Conservation (phyloP, 2,888 invertebrate species). For the Hesperia comma region DNA sequence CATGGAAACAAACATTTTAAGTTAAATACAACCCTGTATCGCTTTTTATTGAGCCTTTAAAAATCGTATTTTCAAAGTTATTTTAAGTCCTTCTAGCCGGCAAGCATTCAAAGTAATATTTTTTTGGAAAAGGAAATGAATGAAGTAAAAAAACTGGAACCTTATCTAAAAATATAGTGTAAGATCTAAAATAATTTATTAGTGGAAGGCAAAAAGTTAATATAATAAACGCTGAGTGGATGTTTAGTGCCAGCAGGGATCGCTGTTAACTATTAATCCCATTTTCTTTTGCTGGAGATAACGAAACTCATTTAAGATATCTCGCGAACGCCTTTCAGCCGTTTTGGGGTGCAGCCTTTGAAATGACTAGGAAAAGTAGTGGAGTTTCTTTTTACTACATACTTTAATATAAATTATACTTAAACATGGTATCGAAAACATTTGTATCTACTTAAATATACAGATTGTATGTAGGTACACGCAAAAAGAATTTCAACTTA, state of each 20-base stretch:
- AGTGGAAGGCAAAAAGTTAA: constrained; percentile 39
- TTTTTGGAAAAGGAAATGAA: too few relatives aligned
- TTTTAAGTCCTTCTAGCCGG: too few relatives aligned
- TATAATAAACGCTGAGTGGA: constrained; percentile 54
- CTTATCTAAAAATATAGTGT: constrained; percentile 37
- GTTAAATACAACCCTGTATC: too few relatives aligned
- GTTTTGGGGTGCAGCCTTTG: constrained; percentile 74
- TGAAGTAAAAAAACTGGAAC: not conserved
- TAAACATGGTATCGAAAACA: not conserved
- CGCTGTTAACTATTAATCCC: constrained; percentile 80
- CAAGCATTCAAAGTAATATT: too few relatives aligned
- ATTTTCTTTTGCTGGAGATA: constrained; percentile 80
- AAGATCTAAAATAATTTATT: constrained; percentile 45
- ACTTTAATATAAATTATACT: not conserved
- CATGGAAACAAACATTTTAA: too few relatives aligned
- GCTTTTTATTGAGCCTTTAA: too few relatives aligned
- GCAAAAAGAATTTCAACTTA: too few relatives aligned
- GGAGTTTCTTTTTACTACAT: constrained; percentile 44
- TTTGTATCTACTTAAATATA: too few relatives aligned
- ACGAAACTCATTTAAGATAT: constrained; percentile 84
- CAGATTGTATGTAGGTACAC: too few relatives aligned
- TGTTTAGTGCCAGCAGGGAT: constrained; percentile 67
- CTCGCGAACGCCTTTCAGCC: constrained; percentile 76
- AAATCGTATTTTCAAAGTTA: too few relatives aligned
- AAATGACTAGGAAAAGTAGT: constrained; percentile 51